Evolutionary conservation across 2,113 vertebrate species (phyloP).

Genomic region (Ictalurus furcatus): DNA sequence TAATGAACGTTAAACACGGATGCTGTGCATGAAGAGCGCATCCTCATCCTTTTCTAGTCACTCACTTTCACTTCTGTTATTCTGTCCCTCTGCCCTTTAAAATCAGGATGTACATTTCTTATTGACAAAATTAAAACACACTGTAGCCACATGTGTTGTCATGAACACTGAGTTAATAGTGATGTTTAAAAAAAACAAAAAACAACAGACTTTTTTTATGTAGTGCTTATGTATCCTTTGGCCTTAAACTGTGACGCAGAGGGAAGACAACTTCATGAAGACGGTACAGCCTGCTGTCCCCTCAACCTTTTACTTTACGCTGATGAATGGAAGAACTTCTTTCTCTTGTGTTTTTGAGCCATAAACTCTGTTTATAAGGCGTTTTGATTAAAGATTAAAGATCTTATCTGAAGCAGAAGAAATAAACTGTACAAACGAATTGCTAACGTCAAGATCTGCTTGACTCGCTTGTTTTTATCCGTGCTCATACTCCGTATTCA

Average conservation of each 20-base stretch:
- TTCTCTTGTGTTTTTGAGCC: constrained; percentile 61
- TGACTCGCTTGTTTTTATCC: not conserved
- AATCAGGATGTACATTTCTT: constrained; percentile 60
- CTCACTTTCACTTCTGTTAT: not conserved
- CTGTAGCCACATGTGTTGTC: constrained; percentile 48
- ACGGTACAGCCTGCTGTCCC: constrained; percentile 13
- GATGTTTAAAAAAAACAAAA: constrained; percentile 2
- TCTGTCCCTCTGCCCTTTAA: constrained; percentile 29
- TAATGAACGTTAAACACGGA: constrained; percentile 48
- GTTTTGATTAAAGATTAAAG: constrained; percentile 58
- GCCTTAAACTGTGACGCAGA: constrained; percentile 66
- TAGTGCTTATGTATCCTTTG: constrained; percentile 57
- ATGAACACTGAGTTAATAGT: constrained; percentile 30
- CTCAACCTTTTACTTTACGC: not conserved
- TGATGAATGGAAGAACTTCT: constrained; percentile 17
- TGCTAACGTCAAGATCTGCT: not conserved
- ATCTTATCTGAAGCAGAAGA: constrained; percentile 54
- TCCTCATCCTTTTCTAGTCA: constrained; percentile 40
- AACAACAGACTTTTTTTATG: not conserved
- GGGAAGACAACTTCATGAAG: constrained; percentile 38
- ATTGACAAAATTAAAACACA: constrained; percentile 39
- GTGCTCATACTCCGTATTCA: not conserved
- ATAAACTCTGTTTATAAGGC: constrained; percentile 65
- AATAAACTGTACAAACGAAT: constrained; percentile 63
- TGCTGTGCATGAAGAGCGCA: constrained; percentile 56